These are phyloP conservation scores for Phylloscopus collybita DNA, from an alignment of 2,797 vertebrate genomes.

Conservation along the genomic window DNA sequence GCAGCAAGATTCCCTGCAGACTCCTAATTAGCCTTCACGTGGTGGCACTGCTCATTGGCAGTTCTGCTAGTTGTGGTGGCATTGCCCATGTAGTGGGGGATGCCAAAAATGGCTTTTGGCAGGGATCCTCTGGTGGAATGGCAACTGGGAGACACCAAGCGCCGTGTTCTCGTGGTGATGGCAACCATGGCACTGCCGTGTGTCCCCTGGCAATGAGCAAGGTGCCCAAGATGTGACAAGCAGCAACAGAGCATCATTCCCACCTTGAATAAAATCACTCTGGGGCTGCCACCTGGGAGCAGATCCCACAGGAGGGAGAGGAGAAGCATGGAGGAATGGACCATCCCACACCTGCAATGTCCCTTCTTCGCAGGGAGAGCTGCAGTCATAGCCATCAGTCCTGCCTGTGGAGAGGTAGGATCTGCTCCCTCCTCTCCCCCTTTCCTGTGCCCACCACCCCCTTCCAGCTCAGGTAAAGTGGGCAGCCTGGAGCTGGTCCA, in stretches of 20 bases:
- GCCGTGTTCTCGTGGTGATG: accelerated
- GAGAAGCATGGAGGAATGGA: accelerated
- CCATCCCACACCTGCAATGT: background rate
- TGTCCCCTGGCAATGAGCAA: background rate
- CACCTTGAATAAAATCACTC: background rate
- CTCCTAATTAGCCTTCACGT: background rate
- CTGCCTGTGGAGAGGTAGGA: background rate
- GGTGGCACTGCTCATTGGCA: background rate
- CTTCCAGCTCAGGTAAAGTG: background rate
- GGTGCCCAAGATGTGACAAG: accelerated
- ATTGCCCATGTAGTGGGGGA: accelerated
- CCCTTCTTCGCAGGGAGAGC: background rate
- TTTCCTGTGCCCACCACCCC: accelerated
- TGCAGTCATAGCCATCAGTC: accelerated
- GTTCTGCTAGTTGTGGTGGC: background rate
- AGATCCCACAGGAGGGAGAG: background rate
- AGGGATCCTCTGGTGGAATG: accelerated
- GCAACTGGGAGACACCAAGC: accelerated
- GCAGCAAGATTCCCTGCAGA: background rate
- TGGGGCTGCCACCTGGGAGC: background rate
- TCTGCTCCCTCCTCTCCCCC: background rate
- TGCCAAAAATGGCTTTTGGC: background rate
- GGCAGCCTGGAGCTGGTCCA: background rate
- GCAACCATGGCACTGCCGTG: accelerated
- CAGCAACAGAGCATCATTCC: background rate